phyloP scores from a whole-genome alignment of 2,888 invertebrate genomes.

The Hirtodrosophila duncani region DNA sequence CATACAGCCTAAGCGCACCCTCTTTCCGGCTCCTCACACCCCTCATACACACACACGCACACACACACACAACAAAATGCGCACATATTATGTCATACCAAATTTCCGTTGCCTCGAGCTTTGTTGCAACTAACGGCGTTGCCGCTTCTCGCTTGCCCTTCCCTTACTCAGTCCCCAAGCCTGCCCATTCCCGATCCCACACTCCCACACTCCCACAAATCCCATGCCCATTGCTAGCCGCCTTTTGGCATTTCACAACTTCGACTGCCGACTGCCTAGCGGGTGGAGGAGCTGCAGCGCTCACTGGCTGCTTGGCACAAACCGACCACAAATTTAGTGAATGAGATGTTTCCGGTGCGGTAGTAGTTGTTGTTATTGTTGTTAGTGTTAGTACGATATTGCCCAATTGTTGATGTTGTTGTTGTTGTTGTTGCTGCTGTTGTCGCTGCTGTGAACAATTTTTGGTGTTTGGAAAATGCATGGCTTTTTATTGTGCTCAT shows the following conservation, averaged over 20 bases:
- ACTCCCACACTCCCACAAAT: conserved; percentile 4
- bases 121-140: conserved; percentile 63
- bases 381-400: no score
- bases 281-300: no score
- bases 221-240: conserved; percentile 16
- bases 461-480: conserved; percentile 73
- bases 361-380: conserved; percentile 50
- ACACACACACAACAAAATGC: conserved; percentile 42
- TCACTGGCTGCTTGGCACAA: conserved; percentile 49
- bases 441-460: conserved; percentile 53
- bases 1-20: conserved; percentile 1
- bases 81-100: conserved; percentile 70
- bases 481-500: conserved; percentile 71
- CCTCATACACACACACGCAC: conserved; percentile 6
- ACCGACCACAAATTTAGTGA: conserved; percentile 74
- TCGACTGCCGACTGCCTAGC: conserved; percentile 63
- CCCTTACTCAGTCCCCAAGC: not conserved
- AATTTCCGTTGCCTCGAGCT: conserved; percentile 71
- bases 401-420: conserved; percentile 17
- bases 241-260: conserved; percentile 67
- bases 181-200: conserved; percentile 4
- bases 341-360: conserved; percentile 75
- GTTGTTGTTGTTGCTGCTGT: conserved; percentile 8
- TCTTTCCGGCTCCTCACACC: not conserved
- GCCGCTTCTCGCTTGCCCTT: conserved; percentile 32